These are phyloP conservation scores for Zosterops pallidus DNA, from an alignment of 2,113 vertebrate genomes.

Conservation along the genomic window DNA sequence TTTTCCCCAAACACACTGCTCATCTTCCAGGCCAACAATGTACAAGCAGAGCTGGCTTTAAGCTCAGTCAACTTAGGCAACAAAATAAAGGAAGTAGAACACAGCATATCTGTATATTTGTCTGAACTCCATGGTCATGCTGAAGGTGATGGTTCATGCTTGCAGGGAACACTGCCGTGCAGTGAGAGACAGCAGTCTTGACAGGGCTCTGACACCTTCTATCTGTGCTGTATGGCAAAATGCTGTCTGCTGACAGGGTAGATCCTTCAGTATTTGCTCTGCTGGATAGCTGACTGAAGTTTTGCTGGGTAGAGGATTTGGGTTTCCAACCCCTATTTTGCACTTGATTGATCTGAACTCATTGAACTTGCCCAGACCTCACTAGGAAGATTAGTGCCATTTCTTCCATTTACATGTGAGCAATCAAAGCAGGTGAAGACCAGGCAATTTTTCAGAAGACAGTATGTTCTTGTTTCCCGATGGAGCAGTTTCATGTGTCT, in stretches of 20 bases:
- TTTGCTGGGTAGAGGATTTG: not conserved
- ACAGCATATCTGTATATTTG: accelerated
- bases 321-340: not conserved
- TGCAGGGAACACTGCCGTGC: not conserved
- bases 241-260: not conserved
- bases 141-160: not conserved
- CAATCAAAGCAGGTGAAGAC: not conserved
- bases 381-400: not conserved
- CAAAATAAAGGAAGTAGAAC: not conserved
- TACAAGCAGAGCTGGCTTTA: not conserved
- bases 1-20: not conserved
- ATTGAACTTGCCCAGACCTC: not conserved
- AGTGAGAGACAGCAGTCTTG: not conserved
- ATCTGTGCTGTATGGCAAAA: not conserved
- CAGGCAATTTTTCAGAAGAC: not conserved
- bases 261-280: not conserved
- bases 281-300: not conserved
- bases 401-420: not conserved
- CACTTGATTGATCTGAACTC: not conserved
- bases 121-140: not conserved
- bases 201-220: not conserved
- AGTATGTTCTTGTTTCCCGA: not conserved
- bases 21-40: not conserved
- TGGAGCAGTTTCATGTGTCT: not conserved
- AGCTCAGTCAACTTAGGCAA: not conserved